Percentiles rank a stretch among this genome's conserved stretches.
These are phyloP conservation scores for Hucho hucho DNA, from an alignment of 2,113 vertebrate species.

Conservation along the genomic window DNA sequence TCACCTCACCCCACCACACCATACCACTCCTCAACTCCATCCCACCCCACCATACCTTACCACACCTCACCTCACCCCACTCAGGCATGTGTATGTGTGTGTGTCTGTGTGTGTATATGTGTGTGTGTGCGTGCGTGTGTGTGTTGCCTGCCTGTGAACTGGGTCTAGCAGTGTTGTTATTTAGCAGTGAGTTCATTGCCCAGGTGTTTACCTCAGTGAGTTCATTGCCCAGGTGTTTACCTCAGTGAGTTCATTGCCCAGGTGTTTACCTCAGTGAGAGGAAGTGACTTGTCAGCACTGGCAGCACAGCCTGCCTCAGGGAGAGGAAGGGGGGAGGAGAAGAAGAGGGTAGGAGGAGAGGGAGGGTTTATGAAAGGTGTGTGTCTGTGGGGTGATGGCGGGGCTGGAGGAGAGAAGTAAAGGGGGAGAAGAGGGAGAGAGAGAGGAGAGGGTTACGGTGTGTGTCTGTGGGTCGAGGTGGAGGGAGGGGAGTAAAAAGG, in stretches of 20 bases:
- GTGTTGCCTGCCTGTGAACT: background rate
- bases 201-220: constrained; percentile 71
- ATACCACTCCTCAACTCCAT: too few species aligned
- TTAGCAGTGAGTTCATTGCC: constrained; percentile 62
- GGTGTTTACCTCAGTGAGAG: constrained; percentile 73
- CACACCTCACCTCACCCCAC: too few species aligned
- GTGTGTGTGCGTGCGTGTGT: background rate
- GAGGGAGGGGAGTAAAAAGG: too few species aligned
- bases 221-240: constrained; percentile 64
- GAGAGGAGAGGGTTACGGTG: background rate
- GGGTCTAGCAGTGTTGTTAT: constrained; percentile 28
- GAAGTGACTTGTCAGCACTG: constrained; percentile 62
- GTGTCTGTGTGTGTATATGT: background rate
- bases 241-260: constrained; percentile 64
- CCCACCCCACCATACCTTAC: too few species aligned
- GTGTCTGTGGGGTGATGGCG: background rate
- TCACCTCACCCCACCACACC: too few species aligned
- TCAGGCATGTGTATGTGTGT: too few species aligned
- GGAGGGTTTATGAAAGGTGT: background rate
- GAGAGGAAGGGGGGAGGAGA: constrained; percentile 24
- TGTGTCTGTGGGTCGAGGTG: too few species aligned
- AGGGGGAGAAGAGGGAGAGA: too few species aligned
- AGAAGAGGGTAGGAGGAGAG: background rate
- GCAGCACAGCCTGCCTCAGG: constrained; percentile 63
- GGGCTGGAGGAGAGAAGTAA: too few species aligned